These are phyloP conservation scores for Chromis chromis DNA, from an alignment of 2,797 vertebrate genomes.

Conservation along the genomic window DNA sequence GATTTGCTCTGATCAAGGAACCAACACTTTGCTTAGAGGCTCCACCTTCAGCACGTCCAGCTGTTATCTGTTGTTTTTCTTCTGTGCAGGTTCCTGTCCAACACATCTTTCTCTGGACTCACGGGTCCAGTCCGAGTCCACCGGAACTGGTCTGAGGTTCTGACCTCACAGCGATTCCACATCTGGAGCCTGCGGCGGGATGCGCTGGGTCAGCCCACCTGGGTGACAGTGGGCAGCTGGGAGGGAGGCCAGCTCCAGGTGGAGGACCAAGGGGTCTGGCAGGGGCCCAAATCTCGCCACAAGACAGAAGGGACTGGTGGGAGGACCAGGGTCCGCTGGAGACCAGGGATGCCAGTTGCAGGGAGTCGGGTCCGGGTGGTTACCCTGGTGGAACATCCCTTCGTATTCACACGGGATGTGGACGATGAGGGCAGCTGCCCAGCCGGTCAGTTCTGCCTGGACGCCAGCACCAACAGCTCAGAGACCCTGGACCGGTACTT, in stretches of 20 bases:
- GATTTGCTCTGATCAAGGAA: neutral
- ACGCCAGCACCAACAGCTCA: slow-evolving; percentile 86
- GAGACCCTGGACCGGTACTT: slow-evolving; percentile 85
- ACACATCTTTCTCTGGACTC: slow-evolving; percentile 88
- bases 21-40: neutral
- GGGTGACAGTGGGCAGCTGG: slow-evolving; percentile 93
- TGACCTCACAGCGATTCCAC: slow-evolving; percentile 83
- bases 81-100: slow-evolving; percentile 87
- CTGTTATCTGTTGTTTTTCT: neutral
- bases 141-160: slow-evolving; percentile 77
- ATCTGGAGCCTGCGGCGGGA: slow-evolving; percentile 90
- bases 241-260: slow-evolving; percentile 82
- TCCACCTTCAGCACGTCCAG: neutral
- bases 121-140: slow-evolving; percentile 83
- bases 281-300: slow-evolving; percentile 64
- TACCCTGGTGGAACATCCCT: slow-evolving; percentile 92
- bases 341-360: slow-evolving; percentile 63
- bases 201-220: slow-evolving; percentile 86
- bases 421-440: slow-evolving; percentile 91
- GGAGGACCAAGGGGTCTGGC: slow-evolving; percentile 84
- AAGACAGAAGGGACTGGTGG: slow-evolving; percentile 51
- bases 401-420: slow-evolving; percentile 91
- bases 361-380: slow-evolving; percentile 87
- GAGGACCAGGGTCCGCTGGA: slow-evolving; percentile 68
- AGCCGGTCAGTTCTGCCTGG: slow-evolving; percentile 90